Evolutionary conservation across 2,113 vertebrate species (phyloP), one percentile per base, ranked within the genome.

Genomic region (Orientallactaga bullata): DNA sequence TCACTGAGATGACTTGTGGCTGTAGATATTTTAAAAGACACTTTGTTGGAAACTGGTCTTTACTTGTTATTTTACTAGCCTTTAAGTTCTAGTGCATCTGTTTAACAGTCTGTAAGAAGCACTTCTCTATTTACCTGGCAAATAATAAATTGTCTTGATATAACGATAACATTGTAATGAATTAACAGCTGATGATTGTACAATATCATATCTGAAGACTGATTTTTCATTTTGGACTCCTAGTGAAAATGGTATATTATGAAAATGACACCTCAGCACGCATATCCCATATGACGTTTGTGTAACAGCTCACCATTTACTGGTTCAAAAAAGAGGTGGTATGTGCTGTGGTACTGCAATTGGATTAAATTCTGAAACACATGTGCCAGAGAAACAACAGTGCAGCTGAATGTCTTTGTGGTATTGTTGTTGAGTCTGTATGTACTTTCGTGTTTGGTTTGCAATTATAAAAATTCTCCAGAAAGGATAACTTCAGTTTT

Each of bases 321-420:
- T 96, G 93, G 90, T 97, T 97, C 92, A 58, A 77, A 91, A 72
- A 89, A 96, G 94, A 96, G 94, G 85, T 94, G 88, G 96, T 97
- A 96, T 96, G 94, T 39, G 81, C 89, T 93, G 63, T 5, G 4
- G 92, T 96, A 97, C 96, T 97, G 96, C 96, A 97, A 97, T 95
- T 79, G 96, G 97, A 97, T 98, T 97, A 97, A 97, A 97, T 97
- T 96, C 96, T 96, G 93, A 97, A 97, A 91, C 89, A 97, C 93
- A 98, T 97, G 94, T 98, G 95, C 90, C 92, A 97, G 77, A 95
- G 92, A 97, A 97, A 94, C 96, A 97, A 94, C 87, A 95, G 93
- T 85, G 80, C 80, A 17, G 92, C 35, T 91, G 95, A 94, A 91
- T 94, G 85, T 94, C 88, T 94, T 85, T 47, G 39, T 95, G 86